A percentile compares a stretch with the other conserved stretches of the same genome.
These are phyloP conservation scores for Tokudaia tokunoshimensis DNA, from an alignment of 2,797 vertebrate genomes.

Conservation along the genomic window DNA sequence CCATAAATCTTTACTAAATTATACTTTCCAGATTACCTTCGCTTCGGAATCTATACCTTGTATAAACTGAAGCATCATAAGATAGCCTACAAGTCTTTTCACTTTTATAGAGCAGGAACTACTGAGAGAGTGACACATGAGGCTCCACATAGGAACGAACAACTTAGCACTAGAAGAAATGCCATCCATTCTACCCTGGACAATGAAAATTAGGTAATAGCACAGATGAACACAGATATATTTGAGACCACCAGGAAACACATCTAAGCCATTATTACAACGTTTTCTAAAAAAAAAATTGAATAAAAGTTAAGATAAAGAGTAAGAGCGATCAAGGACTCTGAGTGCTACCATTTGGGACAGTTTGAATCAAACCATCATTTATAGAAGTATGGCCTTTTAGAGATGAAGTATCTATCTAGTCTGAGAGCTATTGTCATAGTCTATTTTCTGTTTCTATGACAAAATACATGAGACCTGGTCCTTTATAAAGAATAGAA, in stretches of 20 bases:
- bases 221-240: not conserved
- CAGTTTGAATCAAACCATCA: not conserved
- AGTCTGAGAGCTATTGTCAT: not conserved
- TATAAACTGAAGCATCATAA: not conserved
- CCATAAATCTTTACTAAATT: conserved; percentile 15
- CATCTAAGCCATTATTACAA: not conserved
- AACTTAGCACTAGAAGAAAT: not conserved
- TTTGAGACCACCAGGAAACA: not conserved
- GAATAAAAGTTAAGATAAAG: conserved; percentile 38
- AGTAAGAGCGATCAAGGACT: not conserved
- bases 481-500: not conserved
- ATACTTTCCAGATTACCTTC: not conserved
- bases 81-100: not conserved
- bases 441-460: not conserved
- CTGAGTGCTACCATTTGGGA: not conserved
- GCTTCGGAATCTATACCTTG: conserved; percentile 9
- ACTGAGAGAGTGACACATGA: not conserved
- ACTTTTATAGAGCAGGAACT: not conserved
- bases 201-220: not conserved
- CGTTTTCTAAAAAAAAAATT: not conserved
- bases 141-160: not conserved
- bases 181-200: not conserved
- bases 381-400: not conserved
- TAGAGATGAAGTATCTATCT: not conserved
- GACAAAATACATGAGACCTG: not conserved